Evolutionary conservation across 2,797 vertebrate genomes (phyloP), one percentile per base, ranked within the genome.

Genomic region (Silurus lanzhouensis): DNA sequence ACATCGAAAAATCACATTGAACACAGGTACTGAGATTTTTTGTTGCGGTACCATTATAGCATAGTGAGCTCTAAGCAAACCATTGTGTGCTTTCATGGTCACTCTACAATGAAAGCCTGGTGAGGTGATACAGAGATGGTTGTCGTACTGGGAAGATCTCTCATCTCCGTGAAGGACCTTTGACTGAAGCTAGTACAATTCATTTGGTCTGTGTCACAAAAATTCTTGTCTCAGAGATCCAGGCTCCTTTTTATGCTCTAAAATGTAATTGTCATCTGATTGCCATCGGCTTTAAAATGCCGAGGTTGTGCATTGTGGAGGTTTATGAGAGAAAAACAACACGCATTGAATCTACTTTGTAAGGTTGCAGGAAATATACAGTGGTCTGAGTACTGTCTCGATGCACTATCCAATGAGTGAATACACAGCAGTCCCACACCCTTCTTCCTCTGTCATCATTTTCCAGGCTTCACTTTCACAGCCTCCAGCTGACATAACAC

Each of bases 401-500:
- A 61, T 63, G 38, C 31, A 63, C 20, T 4, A 1, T 63, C 31
- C 38, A 64, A 5, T 25, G 19, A 38, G 13, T 8, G 14, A 13
- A 64, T 61, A 63, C 38, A 61, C 31, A 79, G n/a, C 38, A 63
- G 8, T 31, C 52, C 72, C 27, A 67, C 86, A 86, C 68, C 44
- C 57, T 52, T 58, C 25, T 38, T 77, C 38, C 9, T 77, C 75
- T 77, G 19, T 22, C 55, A 38, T 77, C 17, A 77, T 72, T 66
- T 52, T 57, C 58, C 13, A 83, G 64, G 85, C 75, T 83, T 90
- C 81, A 81, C 67, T 84, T 27, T 70, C 82, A 84, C 80, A 60
- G 67, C 72, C 79, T 90, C 81, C 89, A 92, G 90, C 92, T 92
- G 92, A 93, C 91, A 93, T 89, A 93, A 94, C 93, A 93, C 89